phyloP scores from a whole-genome alignment of 2,888 invertebrate genomes.

The Orchestes rusci region DNA sequence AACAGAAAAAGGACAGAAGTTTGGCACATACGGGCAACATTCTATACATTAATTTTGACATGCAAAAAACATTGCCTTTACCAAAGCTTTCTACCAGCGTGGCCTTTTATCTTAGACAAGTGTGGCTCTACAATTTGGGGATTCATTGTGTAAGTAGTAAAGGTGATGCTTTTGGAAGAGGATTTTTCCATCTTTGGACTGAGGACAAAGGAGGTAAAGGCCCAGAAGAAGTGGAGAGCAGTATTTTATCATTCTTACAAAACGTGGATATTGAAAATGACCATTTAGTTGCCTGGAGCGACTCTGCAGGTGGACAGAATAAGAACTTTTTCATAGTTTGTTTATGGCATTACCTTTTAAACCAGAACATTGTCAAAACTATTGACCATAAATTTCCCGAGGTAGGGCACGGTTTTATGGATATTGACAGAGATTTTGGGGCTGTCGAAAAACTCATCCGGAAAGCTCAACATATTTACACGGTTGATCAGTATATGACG shows the following conservation, averaged over 20 bases:
- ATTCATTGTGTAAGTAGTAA: constrained; percentile 5
- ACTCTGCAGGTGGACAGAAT: too few species aligned
- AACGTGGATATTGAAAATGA: too few species aligned
- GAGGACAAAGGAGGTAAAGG: too few species aligned
- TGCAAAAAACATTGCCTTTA: constrained; percentile 7
- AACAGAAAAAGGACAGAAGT: constrained; percentile 11
- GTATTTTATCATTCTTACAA: constrained; percentile 9
- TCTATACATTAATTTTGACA: constrained; percentile 2
- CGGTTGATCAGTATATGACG: too few species aligned
- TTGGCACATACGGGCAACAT: not conserved
- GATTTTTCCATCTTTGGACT: constrained; percentile 15
- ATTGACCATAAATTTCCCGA: constrained; percentile 34
- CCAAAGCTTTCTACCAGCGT: constrained; percentile 18
- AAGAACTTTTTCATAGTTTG: too few species aligned
- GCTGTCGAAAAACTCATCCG: constrained; percentile 32
- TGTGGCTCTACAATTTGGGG: constrained; percentile 14
- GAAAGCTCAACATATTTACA: constrained; percentile 32
- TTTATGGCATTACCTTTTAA: constrained; percentile 27
- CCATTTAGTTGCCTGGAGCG: too few species aligned
- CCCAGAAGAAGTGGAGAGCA: too few species aligned
- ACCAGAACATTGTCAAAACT: constrained; percentile 28
- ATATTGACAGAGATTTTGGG: constrained; percentile 25
- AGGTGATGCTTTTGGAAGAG: constrained; percentile 1
- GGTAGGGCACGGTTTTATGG: constrained; percentile 30
- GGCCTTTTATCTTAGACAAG: constrained; percentile 17